Conservation (phyloP, 2,797 vertebrate genomes). For the Centropyge bicolor region DNA sequence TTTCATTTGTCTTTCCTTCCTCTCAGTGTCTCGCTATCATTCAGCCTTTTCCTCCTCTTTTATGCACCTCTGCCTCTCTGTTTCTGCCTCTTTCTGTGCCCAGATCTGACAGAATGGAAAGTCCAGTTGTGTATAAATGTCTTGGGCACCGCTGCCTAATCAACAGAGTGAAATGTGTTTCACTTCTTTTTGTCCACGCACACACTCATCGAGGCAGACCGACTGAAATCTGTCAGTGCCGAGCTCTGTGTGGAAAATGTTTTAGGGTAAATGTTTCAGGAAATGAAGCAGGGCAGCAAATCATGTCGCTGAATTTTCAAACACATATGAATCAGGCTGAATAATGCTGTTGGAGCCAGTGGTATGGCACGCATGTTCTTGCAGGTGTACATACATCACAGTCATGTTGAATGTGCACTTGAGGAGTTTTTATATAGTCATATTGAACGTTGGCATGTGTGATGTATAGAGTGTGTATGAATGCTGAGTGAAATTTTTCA, state of each 20-base stretch:
- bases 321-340: constrained; percentile 73
- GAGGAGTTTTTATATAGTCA: constrained; percentile 40
- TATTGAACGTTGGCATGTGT: constrained; percentile 38
- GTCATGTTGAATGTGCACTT: constrained; percentile 27
- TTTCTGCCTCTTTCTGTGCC: constrained; percentile 37
- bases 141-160: constrained; percentile 63
- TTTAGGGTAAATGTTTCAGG: constrained; percentile 48
- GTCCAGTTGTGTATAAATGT: constrained; percentile 62
- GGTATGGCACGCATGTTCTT: constrained; percentile 61
- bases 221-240: constrained; percentile 61
- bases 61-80: constrained; percentile 9
- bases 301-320: constrained; percentile 66
- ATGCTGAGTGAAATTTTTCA: neutral
- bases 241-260: constrained; percentile 63
- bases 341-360: constrained; percentile 54
- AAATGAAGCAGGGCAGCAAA: constrained; percentile 55
- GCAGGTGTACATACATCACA: constrained; percentile 46
- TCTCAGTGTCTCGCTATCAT: constrained; percentile 3
- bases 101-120: constrained; percentile 66
- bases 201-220: constrained; percentile 42
- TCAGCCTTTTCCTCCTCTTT: constrained; percentile 6
- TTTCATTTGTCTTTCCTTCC: constrained; percentile 19
- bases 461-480: constrained; percentile 20
- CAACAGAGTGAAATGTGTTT: constrained; percentile 59
- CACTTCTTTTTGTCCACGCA: constrained; percentile 27